These are phyloP conservation scores for Actinostola sp. DNA, from an alignment of 92 coral and sea anemone genomes.

Conservation along the genomic window DNA sequence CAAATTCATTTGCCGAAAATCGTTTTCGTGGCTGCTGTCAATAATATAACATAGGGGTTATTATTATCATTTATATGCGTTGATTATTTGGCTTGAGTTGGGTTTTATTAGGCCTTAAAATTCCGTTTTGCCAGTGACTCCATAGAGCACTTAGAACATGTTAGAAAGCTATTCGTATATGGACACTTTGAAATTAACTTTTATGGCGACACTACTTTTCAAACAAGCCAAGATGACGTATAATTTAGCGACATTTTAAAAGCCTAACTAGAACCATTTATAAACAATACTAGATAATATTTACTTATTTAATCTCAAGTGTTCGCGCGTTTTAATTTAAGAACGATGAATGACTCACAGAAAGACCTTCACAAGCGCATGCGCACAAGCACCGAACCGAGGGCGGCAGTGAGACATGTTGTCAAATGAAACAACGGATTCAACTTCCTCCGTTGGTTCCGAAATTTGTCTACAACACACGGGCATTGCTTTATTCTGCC, in stretches of 20 bases:
- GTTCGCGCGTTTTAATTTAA: not conserved
- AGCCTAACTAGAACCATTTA: not conserved
- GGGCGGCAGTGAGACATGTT: constrained; percentile 20
- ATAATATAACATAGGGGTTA: not conserved
- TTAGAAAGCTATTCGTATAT: too few species aligned
- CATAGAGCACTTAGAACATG: too few species aligned
- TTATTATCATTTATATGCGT: too few species aligned
- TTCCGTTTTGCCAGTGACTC: too few species aligned
- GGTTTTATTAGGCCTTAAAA: too few species aligned
- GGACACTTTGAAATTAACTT: too few species aligned
- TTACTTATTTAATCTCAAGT: not conserved
- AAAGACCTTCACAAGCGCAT: constrained; percentile 2
- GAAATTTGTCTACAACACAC: not conserved
- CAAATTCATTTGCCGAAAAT: not conserved
- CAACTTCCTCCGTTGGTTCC: constrained; percentile 23
- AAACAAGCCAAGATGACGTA: not conserved
- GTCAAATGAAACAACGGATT: constrained; percentile 10
- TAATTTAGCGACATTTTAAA: not conserved
- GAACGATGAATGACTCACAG: not conserved
- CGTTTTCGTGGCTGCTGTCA: constrained; percentile 1
- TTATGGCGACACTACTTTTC: too few species aligned
- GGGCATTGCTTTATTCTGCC: not conserved
- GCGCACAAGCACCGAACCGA: constrained; percentile 2
- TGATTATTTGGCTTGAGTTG: not conserved
- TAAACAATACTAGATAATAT: not conserved